Evolutionary conservation across 2,113 vertebrate species (phyloP), one percentile per base, ranked within the genome.

Genomic region (Benthochromis sp.): DNA sequence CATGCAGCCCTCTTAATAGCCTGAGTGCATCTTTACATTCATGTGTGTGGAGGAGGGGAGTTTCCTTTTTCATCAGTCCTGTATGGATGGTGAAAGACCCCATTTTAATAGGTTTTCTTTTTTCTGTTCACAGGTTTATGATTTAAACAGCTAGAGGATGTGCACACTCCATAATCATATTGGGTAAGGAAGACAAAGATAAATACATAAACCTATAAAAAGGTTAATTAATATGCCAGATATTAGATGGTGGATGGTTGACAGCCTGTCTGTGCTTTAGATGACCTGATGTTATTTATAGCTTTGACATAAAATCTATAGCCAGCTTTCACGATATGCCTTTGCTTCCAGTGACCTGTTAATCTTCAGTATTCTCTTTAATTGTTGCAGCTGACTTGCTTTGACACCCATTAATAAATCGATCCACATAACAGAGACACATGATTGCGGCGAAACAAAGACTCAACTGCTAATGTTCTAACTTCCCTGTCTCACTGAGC

Each of bases 251-350:
- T 17, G 14, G n/a, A 52, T 34, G 27, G 7, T 0, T 5, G 17
- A 17, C 82, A 57, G 78, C 21, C 84, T 87, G 89, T 89, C 85
- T 50, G 61, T 89, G 82, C 40, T 9, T 91, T 80, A 89, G 92
- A 93, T 91, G 85, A 92, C 83, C 81, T 73, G 84, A 80, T 86
- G 71, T 89, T 89, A 92, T 94, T 86, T 86, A 90, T 6, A 29
- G 16, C 14, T 47, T n/a, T 78, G 86, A 36, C 87, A 89, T 69
- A 86, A 84, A 84, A 88, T 87, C 54, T 80, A 34, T 54, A 29
- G 8, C 63, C 80, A 40, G 83, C 55, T 76, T 76, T 43, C 82
- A 84, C 86, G 73, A 88, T 36, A 57, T 13, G 86, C 38, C 27
- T 89, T 89, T 90, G 86, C 53, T 91, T 84, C 89, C 63, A 36